These are phyloP conservation scores for Agrotis clavis DNA, from an alignment of 2,888 invertebrate species.

Conservation along the genomic window DNA sequence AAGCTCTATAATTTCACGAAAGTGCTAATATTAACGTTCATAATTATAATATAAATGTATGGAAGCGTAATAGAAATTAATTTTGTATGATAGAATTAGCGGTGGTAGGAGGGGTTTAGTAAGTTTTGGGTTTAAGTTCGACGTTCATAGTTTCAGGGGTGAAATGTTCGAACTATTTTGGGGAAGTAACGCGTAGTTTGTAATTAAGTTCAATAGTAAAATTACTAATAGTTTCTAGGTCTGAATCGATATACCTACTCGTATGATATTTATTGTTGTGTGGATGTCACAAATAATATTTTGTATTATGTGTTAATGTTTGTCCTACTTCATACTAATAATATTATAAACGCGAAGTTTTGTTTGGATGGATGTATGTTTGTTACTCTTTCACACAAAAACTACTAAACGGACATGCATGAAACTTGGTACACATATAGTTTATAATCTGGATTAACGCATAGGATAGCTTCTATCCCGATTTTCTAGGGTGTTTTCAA, in stretches of 20 bases:
- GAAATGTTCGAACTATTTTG: slow-evolving; percentile 43
- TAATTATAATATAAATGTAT: slow-evolving; percentile 51
- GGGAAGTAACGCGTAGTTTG: background rate
- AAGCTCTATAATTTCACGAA: slow-evolving; percentile 53
- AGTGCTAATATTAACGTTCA: slow-evolving; percentile 57
- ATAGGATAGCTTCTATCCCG: no score
- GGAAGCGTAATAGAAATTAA: slow-evolving; percentile 50
- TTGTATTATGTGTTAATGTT: no score
- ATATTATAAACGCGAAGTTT: no score
- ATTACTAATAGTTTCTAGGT: background rate
- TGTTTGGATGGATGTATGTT: no score
- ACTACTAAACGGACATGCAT: no score
- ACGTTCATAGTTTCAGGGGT: slow-evolving; percentile 26
- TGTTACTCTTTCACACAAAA: no score
- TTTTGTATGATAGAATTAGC: slow-evolving; percentile 53
- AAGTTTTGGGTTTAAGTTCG: slow-evolving; percentile 38
- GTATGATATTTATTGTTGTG: no score
- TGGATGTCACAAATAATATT: no score
- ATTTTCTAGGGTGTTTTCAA: no score
- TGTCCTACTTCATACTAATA: no score
- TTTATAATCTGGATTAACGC: no score
- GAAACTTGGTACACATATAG: no score
- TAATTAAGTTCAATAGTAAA: slow-evolving; percentile 28
- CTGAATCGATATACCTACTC: background rate
- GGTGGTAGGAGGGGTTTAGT: slow-evolving; percentile 3